Evolutionary conservation across 2,888 invertebrate genomes (phyloP).

Genomic region (Drosophila borborema): DNA sequence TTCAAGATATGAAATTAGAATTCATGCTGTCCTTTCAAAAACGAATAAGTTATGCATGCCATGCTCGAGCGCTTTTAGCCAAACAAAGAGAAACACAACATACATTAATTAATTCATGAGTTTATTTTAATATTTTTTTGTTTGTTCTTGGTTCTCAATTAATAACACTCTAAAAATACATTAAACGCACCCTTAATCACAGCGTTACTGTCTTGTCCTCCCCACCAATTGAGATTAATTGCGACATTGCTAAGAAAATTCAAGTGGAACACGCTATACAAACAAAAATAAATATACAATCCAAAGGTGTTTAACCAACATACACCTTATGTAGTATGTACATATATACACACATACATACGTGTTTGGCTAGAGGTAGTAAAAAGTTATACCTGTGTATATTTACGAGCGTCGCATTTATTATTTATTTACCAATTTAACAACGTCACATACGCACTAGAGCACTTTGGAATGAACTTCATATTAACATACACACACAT

Average conservation of each 20-base stretch:
- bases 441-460: conserved; percentile 38
- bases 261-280: conserved; percentile 53
- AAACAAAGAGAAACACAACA: not conserved
- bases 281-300: conserved; percentile 46
- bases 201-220: conserved; percentile 16
- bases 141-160: conserved; percentile 12
- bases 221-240: conserved; percentile 41
- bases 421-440: conserved; percentile 56
- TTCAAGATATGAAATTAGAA: not conserved
- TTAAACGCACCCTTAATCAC: conserved; percentile 30
- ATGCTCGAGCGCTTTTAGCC: not conserved
- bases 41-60: conserved; percentile 8
- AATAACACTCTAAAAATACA: conserved; percentile 16
- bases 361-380: conserved; percentile 21
- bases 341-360: not conserved
- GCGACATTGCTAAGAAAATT: conserved; percentile 45
- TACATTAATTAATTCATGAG: conserved; percentile 1
- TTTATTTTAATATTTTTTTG: not conserved
- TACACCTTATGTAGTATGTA: conserved; percentile 9
- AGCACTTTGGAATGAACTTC: conserved; percentile 27
- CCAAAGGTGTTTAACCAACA: conserved; percentile 42
- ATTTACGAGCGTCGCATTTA: conserved; percentile 43
- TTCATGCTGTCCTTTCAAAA: not conserved
- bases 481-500: not conserved
- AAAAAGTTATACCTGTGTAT: conserved; percentile 50